Evolutionary conservation across 2,797 vertebrate genomes (phyloP).

Genomic region (Poecilia wingei): DNA sequence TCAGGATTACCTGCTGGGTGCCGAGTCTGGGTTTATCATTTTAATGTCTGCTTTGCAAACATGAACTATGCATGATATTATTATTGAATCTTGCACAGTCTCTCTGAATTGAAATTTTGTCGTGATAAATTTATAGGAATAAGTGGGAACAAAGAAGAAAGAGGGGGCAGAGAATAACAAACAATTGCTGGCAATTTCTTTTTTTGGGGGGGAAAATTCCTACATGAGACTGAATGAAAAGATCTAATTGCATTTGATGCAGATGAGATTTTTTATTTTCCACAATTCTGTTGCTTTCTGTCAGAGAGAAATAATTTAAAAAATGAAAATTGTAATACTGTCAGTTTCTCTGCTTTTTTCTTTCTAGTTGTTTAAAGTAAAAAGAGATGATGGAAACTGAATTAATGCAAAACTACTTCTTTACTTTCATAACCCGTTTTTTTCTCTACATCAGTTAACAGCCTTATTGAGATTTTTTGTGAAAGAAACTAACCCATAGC

Average conservation of each 20-base stretch:
- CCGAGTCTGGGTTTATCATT: constrained; percentile 10
- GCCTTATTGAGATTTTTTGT: not conserved
- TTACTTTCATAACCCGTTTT: not conserved
- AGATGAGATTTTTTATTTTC: constrained; percentile 74
- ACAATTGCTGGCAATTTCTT: constrained; percentile 66
- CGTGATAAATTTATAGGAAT: constrained; percentile 45
- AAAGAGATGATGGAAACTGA: constrained; percentile 8
- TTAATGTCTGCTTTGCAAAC: constrained; percentile 25
- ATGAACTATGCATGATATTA: constrained; percentile 6
- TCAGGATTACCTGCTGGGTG: not conserved
- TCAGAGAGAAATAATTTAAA: constrained; percentile 55
- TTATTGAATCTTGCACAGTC: constrained; percentile 15
- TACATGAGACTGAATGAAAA: constrained; percentile 71
- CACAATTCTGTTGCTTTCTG: constrained; percentile 69
- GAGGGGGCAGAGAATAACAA: constrained; percentile 43
- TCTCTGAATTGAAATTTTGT: not conserved
- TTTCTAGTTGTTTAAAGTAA: constrained; percentile 29
- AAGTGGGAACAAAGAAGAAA: constrained; percentile 8
- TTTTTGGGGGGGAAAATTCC: constrained; percentile 58
- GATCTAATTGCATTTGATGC: constrained; percentile 68
- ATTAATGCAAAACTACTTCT: not conserved
- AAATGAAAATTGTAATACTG: constrained; percentile 67
- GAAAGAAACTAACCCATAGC: not conserved
- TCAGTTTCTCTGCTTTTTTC: constrained; percentile 7
- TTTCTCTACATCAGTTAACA: not conserved